Evolutionary conservation across 2,113 vertebrate genomes (phyloP).

Genomic region (Arvicanthis niloticus): DNA sequence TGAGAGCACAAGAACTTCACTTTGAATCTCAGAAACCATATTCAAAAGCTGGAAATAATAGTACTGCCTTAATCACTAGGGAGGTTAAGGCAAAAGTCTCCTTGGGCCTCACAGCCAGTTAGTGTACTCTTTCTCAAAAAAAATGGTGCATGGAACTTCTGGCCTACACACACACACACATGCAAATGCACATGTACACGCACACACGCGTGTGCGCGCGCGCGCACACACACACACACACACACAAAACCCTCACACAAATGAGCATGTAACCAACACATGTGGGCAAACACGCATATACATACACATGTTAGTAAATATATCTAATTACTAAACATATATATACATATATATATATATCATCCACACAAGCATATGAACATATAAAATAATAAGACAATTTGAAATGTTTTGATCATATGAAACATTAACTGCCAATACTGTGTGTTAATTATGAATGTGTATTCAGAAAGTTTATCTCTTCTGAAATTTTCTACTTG

Average conservation of each 20-base stretch:
- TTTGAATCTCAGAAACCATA: neutral
- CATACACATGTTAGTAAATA: no score
- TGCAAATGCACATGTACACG: no score
- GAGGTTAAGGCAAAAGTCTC: neutral
- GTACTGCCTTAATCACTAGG: neutral
- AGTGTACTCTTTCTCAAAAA: neutral
- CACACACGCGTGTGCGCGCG: no score
- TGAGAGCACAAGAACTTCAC: neutral
- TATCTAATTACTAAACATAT: neutral
- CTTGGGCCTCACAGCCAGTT: no score
- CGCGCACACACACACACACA: no score
- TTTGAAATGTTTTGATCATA: neutral
- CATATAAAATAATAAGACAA: neutral
- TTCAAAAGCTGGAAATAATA: neutral
- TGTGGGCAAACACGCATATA: neutral
- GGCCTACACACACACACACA: no score
- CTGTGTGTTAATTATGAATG: neutral
- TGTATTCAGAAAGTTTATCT: neutral
- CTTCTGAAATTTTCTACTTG: neutral
- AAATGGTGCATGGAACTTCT: neutral
- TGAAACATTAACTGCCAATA: neutral
- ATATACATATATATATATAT: neutral
- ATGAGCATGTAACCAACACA: neutral
- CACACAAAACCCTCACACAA: neutral
- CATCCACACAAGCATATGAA: neutral